phyloP scores from a whole-genome alignment of 2,888 invertebrate genomes.

The Hirudinaria manillensis region DNA sequence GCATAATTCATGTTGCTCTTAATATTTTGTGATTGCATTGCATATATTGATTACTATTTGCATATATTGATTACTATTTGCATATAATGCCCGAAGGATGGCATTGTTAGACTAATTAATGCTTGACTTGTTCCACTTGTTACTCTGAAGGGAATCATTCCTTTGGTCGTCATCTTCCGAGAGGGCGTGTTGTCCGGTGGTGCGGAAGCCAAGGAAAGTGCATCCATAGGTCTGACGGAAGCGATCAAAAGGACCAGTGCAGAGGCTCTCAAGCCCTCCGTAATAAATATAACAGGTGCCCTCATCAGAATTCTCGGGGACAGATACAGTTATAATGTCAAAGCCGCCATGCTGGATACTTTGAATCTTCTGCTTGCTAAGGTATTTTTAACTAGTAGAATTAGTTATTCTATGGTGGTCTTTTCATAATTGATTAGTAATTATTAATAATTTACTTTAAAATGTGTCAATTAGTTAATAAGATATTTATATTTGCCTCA shows the following conservation, averaged over 20 bases:
- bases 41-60: too few relatives aligned
- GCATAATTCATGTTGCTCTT: too few relatives aligned
- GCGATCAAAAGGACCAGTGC: conserved; percentile 78
- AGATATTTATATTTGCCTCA: conserved; percentile 35
- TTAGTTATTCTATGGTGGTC: not conserved
- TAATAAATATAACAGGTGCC: conserved; percentile 94
- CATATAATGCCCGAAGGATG: too few relatives aligned
- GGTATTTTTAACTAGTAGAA: conserved; percentile 56
- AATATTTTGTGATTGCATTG: too few relatives aligned
- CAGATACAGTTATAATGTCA: conserved; percentile 85
- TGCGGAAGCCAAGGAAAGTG: conserved; percentile 90
- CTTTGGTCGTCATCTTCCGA: conserved; percentile 86
- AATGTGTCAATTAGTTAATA: not conserved
- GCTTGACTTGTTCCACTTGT: too few relatives aligned
- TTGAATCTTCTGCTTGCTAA: conserved; percentile 83
- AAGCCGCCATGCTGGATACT: conserved; percentile 90
- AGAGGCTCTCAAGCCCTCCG: conserved; percentile 83
- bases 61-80: too few relatives aligned
- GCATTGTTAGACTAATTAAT: too few relatives aligned
- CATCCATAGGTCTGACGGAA: conserved; percentile 80
- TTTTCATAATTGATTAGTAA: not conserved
- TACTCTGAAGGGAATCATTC: conserved; percentile 69
- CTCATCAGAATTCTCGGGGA: conserved; percentile 93
- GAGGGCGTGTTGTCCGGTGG: conserved; percentile 91
- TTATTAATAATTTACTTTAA: conserved; percentile 1